Evolutionary conservation across 2,113 vertebrate genomes (phyloP).

Genomic region (Ageneiosus marmoratus): DNA sequence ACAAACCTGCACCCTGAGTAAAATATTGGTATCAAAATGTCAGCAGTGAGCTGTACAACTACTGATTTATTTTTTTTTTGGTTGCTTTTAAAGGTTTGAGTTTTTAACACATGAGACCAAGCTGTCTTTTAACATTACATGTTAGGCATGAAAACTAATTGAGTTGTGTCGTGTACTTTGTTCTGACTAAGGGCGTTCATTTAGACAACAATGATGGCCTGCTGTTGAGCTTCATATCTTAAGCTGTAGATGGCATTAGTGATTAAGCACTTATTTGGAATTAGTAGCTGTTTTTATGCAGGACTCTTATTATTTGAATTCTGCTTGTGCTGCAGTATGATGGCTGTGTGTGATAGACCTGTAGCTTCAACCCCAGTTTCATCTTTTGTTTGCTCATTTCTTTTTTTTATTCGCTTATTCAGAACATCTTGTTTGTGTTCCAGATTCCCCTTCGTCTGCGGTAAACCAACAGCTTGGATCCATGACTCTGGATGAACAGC

Average conservation of each 20-base stretch:
- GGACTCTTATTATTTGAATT: neutral
- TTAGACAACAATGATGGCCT: neutral
- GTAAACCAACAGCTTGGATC: slow-evolving; percentile 99
- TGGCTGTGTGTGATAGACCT: slow-evolving; percentile 16
- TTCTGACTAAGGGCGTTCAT: neutral
- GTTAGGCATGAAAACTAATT: neutral
- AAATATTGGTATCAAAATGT: neutral
- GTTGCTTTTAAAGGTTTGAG: neutral
- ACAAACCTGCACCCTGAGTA: neutral
- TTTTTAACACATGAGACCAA: neutral
- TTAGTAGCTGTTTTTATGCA: slow-evolving; percentile 14
- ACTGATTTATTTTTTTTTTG: neutral
- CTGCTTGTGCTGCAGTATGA: slow-evolving; percentile 32
- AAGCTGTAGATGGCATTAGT: neutral
- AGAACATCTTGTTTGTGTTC: slow-evolving; percentile 91
- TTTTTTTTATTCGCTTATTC: slow-evolving; percentile 67
- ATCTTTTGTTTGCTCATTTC: neutral
- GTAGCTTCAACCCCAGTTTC: slow-evolving; percentile 1
- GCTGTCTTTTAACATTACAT: neutral
- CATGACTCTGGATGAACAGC: slow-evolving; percentile 96
- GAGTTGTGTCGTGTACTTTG: neutral
- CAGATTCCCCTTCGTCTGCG: slow-evolving; percentile 98
- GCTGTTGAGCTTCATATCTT: neutral
- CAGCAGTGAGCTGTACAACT: neutral
- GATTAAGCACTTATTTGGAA: neutral